phyloP scores from a whole-genome alignment of 2,113 vertebrate genomes.

The Phycodurus eques region DNA sequence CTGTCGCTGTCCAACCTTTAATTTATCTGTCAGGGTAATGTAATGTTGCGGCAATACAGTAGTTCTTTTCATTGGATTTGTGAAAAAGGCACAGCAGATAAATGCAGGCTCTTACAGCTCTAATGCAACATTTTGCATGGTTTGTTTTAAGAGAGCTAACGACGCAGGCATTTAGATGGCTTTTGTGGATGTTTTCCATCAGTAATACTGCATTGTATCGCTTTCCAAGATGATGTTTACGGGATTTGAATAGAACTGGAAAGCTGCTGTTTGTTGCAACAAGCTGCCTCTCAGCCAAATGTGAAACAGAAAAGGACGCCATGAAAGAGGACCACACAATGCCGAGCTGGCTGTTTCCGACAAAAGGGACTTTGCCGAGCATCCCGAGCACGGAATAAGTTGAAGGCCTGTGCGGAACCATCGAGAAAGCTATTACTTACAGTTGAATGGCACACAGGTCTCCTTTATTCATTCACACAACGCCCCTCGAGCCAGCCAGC shows the following conservation, averaged over 20 bases:
- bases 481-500: constrained; percentile 9
- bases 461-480: constrained; percentile 29
- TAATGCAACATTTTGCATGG: not conserved
- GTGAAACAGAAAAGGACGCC: not conserved
- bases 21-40: not conserved
- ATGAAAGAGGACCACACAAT: not conserved
- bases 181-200: constrained; percentile 3
- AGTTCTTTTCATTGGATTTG: not conserved
- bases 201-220: not conserved
- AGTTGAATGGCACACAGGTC: constrained; percentile 52
- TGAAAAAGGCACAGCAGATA: not conserved
- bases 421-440: constrained; percentile 64
- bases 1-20: not conserved
- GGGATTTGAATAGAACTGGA: constrained; percentile 28
- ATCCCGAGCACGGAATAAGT: constrained; percentile 27
- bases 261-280: constrained; percentile 54
- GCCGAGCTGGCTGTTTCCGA: constrained; percentile 10
- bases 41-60: not conserved
- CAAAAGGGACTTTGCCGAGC: constrained; percentile 30
- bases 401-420: constrained; percentile 47
- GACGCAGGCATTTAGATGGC: not conserved
- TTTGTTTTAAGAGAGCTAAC: not conserved
- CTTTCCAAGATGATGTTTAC: not conserved
- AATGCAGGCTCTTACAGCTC: not conserved
- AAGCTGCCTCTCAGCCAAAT: constrained; percentile 35